Percentiles rank a stretch among this genome's conserved stretches.
phyloP scores from a whole-genome alignment of 2,797 vertebrate genomes.

The Pangasius macronema region DNA sequence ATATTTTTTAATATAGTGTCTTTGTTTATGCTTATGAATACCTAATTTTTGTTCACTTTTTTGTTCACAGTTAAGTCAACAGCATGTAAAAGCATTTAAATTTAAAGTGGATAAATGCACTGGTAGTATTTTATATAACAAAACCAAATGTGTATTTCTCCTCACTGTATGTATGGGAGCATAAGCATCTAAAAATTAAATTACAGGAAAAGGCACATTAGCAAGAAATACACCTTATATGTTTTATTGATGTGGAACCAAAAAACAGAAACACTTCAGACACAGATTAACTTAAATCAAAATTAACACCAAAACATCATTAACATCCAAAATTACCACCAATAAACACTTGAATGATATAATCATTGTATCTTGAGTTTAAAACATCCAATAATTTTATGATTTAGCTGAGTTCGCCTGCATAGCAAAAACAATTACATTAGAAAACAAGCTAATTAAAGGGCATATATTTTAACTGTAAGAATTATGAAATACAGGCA shows the following conservation, averaged over 20 bases:
- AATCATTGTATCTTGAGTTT: not conserved
- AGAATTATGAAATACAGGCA: not conserved
- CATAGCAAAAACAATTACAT: slow-evolving; percentile 29
- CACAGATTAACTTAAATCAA: slow-evolving; percentile 20
- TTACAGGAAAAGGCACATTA: not conserved
- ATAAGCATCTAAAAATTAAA: not conserved
- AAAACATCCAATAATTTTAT: not conserved
- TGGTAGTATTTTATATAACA: not conserved
- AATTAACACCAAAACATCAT: slow-evolving; percentile 22
- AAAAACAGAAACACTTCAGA: slow-evolving; percentile 45
- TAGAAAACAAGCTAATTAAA: slow-evolving; percentile 22
- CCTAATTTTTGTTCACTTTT: not conserved
- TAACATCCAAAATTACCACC: slow-evolving; percentile 9
- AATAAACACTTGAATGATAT: not conserved
- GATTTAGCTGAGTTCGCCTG: slow-evolving; percentile 1
- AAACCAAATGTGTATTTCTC: not conserved
- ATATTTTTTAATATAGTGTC: not conserved
- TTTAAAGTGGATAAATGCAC: not conserved
- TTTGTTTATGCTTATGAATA: not conserved
- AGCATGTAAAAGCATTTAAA: not conserved
- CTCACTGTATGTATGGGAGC: not conserved
- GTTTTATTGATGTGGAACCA: slow-evolving; percentile 36
- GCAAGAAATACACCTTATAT: slow-evolving; percentile 8
- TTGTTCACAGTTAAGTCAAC: not conserved
- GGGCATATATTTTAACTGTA: slow-evolving; percentile 11